phyloP scores from a whole-genome alignment of 1,140 invertebrate genomes.

The Hirudo medicinalis region DNA sequence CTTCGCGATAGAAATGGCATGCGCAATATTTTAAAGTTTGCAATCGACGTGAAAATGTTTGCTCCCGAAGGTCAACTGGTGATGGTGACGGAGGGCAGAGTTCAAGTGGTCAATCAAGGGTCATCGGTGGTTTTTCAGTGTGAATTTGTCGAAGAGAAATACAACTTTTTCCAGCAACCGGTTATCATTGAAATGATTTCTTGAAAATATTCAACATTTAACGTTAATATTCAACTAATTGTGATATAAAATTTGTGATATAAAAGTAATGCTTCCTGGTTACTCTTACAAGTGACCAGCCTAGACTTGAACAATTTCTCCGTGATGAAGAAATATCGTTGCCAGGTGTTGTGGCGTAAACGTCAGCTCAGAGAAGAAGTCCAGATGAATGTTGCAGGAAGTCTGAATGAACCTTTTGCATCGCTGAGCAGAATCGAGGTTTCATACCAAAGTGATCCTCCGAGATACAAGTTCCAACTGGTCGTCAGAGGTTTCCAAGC shows the following conservation, averaged over 20 bases:
- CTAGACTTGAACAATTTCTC: no score
- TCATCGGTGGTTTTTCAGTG: conserved; percentile 1
- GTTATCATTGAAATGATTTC: background rate
- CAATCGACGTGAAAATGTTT: background rate
- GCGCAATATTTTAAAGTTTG: no score
- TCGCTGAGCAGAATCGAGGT: conserved; percentile 10
- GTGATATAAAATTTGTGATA: no score
- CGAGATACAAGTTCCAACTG: conserved; percentile 6
- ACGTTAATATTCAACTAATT: no score
- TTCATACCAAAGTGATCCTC: background rate
- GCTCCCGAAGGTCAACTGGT: background rate
- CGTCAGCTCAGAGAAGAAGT: conserved; percentile 1
- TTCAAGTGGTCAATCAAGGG: conserved; percentile 14
- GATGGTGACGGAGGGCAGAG: background rate
- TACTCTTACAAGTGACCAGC: no score
- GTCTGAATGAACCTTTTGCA: conserved; percentile 9
- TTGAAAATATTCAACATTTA: no score
- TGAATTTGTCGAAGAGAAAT: background rate
- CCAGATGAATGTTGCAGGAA: conserved; percentile 10
- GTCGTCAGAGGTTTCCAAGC: background rate
- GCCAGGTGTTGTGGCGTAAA: conserved; percentile 5
- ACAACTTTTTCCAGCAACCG: conserved; percentile 14
- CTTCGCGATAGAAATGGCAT: no score
- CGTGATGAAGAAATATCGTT: no score
- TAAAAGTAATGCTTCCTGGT: no score